phyloP scores from a whole-genome alignment of 2,113 vertebrate species.

The Vombatus ursinus region DNA sequence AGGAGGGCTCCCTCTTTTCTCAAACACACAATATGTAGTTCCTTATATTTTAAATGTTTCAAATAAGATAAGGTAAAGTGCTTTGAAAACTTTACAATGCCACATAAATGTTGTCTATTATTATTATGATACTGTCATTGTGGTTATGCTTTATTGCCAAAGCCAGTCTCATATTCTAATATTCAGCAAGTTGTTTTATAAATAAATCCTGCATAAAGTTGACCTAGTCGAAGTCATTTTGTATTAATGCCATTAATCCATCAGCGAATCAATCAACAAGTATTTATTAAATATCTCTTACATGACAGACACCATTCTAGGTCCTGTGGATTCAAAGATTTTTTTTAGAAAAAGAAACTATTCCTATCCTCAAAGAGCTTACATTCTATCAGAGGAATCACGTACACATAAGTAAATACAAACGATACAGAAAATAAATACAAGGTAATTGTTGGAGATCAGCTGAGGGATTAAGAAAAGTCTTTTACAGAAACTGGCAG shows the following conservation, averaged over 20 bases:
- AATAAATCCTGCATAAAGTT: constrained; percentile 44
- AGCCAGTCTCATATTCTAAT: constrained; percentile 35
- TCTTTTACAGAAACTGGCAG: neutral
- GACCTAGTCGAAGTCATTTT: neutral
- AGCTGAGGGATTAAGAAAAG: neutral
- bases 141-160: constrained; percentile 22
- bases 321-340: neutral
- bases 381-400: neutral
- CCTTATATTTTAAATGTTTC: constrained; percentile 12
- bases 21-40: constrained; percentile 7
- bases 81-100: too few species aligned
- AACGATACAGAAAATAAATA: neutral
- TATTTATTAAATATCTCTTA: neutral
- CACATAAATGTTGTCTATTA: too few species aligned
- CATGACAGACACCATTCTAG: neutral
- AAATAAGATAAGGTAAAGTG: too few species aligned
- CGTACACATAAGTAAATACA: neutral
- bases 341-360: too few species aligned
- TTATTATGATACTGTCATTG: neutral
- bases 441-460: neutral
- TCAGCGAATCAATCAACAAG: neutral
- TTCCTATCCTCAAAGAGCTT: neutral
- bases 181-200: constrained; percentile 12
- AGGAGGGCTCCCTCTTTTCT: neutral
- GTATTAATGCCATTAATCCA: constrained; percentile 21